phyloP scores from a whole-genome alignment of 2,888 invertebrate genomes.

The Dryobota labecula region DNA sequence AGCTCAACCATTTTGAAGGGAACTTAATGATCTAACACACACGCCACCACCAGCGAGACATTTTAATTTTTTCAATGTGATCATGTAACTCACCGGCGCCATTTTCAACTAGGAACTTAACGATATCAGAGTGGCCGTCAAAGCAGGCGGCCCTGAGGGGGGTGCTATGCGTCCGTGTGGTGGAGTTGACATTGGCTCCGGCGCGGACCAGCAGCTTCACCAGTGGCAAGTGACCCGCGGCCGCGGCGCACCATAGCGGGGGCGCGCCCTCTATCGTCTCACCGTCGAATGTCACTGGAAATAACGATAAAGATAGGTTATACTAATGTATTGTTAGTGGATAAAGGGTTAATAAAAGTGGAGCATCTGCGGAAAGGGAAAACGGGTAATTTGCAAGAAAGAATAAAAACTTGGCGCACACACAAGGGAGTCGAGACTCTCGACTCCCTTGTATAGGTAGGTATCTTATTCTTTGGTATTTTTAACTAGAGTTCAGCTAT shows the following conservation, averaged over 20 bases:
- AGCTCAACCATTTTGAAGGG: too few relatives aligned
- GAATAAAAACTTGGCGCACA: too few relatives aligned
- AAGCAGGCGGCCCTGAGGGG: constrained; percentile 98
- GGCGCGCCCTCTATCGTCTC: constrained; percentile 99
- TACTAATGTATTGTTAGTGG: neutral
- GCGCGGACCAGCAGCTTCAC: constrained; percentile 96
- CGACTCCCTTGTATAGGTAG: too few relatives aligned
- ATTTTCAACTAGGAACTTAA: constrained; percentile 97
- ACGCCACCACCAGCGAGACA: too few relatives aligned
- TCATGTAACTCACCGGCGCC: constrained; percentile 93
- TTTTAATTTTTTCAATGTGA: too few relatives aligned
- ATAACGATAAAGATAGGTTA: neutral
- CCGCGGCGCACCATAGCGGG: constrained; percentile 99
- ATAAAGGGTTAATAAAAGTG: neutral
- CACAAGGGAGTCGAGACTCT: too few relatives aligned
- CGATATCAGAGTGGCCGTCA: constrained; percentile 98
- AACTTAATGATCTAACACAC: too few relatives aligned
- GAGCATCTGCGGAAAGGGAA: too few relatives aligned
- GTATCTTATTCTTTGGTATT: too few relatives aligned
- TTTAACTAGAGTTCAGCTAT: too few relatives aligned
- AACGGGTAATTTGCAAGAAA: too few relatives aligned
- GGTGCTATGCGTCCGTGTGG: constrained; percentile 98
- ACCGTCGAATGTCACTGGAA: constrained; percentile 97
- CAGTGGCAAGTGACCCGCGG: constrained; percentile 97
- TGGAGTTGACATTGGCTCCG: constrained; percentile 98